These are phyloP conservation scores for Nycticryphes semicollaris DNA, from an alignment of 2,113 vertebrate species.

Conservation along the genomic window DNA sequence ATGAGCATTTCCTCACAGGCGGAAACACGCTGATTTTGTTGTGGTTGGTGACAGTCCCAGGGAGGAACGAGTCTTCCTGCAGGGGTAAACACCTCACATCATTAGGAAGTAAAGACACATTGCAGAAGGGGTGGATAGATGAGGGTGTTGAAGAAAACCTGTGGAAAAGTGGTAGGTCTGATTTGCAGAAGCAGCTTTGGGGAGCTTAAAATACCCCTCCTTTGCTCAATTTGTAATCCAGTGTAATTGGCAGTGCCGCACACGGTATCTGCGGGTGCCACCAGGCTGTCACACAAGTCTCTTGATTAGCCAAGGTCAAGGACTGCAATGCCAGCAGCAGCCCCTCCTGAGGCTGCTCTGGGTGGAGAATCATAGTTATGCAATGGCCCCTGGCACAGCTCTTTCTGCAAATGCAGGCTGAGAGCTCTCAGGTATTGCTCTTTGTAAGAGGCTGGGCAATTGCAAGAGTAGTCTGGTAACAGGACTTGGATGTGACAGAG, in stretches of 20 bases:
- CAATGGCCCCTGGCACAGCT: not conserved
- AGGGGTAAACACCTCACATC: not conserved
- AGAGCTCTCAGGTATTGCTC: not conserved
- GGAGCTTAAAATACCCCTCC: not conserved
- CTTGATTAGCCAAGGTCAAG: not conserved
- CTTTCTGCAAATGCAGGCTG: not conserved
- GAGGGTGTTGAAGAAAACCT: not conserved
- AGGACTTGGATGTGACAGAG: not conserved
- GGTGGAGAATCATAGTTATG: fast-evolving
- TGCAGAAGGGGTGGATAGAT: not conserved
- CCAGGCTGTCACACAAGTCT: not conserved
- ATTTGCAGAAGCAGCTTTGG: not conserved
- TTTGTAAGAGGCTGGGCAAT: fast-evolving
- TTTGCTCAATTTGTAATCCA: not conserved
- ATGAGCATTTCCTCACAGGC: fast-evolving
- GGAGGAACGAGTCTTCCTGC: not conserved
- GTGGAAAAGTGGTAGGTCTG: not conserved
- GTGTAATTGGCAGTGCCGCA: not conserved
- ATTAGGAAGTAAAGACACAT: not conserved
- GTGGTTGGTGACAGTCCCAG: not conserved
- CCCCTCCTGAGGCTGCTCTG: not conserved
- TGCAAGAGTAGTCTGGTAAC: not conserved
- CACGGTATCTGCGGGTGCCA: not conserved
- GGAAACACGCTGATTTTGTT: not conserved
- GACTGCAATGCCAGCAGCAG: not conserved